These are phyloP conservation scores for Aphelinus atriplicis DNA, from an alignment of 1,140 invertebrate genomes.

Conservation along the genomic window DNA sequence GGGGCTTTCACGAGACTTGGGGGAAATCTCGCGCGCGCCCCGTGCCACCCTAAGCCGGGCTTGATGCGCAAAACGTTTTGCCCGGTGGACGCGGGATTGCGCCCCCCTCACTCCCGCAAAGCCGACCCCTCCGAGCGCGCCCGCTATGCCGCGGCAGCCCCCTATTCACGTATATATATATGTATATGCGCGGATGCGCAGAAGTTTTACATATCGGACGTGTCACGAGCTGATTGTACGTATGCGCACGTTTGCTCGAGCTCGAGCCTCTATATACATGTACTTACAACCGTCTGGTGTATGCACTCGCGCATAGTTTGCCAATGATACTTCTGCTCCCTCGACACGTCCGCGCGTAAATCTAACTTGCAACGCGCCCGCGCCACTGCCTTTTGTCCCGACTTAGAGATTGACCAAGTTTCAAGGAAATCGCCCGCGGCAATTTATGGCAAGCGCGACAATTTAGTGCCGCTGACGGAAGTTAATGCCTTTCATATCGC, in stretches of 20 bases:
- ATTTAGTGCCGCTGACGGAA: constrained; percentile 38
- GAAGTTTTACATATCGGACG: no score
- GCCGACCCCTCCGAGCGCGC: no score
- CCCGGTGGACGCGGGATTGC: no score
- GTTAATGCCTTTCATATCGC: background rate
- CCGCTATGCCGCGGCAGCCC: no score
- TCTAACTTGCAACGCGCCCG: background rate
- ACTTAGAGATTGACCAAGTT: constrained; percentile 56
- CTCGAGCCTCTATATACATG: no score
- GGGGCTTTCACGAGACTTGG: constrained; percentile 19
- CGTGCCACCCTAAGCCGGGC: background rate
- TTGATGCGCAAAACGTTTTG: background rate
- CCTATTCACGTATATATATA: no score
- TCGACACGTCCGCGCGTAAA: constrained; percentile 20
- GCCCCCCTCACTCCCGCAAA: no score
- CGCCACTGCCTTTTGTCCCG: constrained; percentile 39
- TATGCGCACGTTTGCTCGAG: no score
- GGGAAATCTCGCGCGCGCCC: constrained; percentile 14
- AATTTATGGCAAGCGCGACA: constrained; percentile 49
- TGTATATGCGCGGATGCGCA: no score
- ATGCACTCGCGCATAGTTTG: no score
- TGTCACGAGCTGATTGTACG: no score
- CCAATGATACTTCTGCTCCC: background rate
- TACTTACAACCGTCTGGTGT: no score
- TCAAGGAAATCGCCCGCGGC: constrained; percentile 52